Evolutionary conservation across 2,888 invertebrate genomes (phyloP), one percentile per base, ranked within the genome.

Genomic region (Liopterus haemorrhoidalis): DNA sequence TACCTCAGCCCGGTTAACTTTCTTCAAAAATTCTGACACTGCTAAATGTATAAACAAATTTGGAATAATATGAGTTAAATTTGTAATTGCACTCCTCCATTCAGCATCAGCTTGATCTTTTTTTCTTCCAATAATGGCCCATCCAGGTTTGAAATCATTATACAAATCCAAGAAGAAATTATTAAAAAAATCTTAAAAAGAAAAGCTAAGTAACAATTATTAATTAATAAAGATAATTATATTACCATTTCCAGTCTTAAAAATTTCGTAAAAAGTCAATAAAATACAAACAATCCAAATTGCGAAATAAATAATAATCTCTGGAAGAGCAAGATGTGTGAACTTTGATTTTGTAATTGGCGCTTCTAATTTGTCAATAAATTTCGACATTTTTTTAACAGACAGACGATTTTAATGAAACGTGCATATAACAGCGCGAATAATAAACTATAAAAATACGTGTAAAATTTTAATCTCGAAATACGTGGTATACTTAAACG

Each of bases 21-120:
- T 62, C 43, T 74, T 63, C 46, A 76, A 56, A 18, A 69, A 51
- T 62, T 80, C 76, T 21, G 78, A 73, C 42, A 75, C 57, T 33
- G 71, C 16, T 52, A 78, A 67, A 57, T 82, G 78, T 18, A 74
- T 44, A 46, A 74, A 54, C 49, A 78, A 59, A 71, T 77, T 81
- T 40, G 74, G 72, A 59, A 73, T 69, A 39, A 76, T 63, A 49
- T 63, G 66, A 31, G 66, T 61, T 39, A 79, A 61, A 42, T 75
- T 71, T 51, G 68, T 73, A 56, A 75, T 74, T 73, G 79, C 81
- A 44, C 74, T 70, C 57, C 67, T 74, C 85, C 85, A 86, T 69
- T 86, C 86, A 59, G 73, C 69, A 66, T 86, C 85, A 14, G 82
- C 75, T 16, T 69, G 65, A 68, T 86, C 86, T 67, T 75, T 75